A percentile compares a stretch with the other conserved stretches of the same genome.
Conservation (phyloP, 2,888 invertebrate genomes). For the Tenthredo mesomela region DNA sequence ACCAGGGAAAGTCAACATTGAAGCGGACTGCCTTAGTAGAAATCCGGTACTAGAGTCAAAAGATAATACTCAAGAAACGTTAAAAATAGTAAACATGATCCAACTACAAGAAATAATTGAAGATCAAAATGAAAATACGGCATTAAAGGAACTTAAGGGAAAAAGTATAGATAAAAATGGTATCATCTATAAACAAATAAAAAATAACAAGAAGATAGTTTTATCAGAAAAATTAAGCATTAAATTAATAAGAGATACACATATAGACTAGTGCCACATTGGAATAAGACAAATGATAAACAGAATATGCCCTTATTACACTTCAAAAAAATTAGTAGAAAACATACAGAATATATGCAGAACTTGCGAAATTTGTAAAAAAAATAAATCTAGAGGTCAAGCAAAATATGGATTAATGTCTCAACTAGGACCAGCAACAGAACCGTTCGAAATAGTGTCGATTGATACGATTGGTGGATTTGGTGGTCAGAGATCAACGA, state of each 20-base stretch:
- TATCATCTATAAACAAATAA: slow-evolving; percentile 57
- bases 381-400: slow-evolving; percentile 66
- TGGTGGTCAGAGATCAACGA: slow-evolving; percentile 63
- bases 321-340: slow-evolving; percentile 57
- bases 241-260: slow-evolving; percentile 56
- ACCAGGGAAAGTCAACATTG: slow-evolving; percentile 59
- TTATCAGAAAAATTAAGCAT: slow-evolving; percentile 57
- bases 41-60: slow-evolving; percentile 58
- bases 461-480: slow-evolving; percentile 68
- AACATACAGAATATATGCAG: slow-evolving; percentile 59
- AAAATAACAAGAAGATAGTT: slow-evolving; percentile 58
- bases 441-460: slow-evolving; percentile 66
- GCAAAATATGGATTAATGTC: slow-evolving; percentile 61
- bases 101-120: slow-evolving; percentile 54
- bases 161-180: slow-evolving; percentile 56
- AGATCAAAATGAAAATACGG: slow-evolving; percentile 56
- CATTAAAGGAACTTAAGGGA: slow-evolving; percentile 39
- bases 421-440: slow-evolving; percentile 41
- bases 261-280: slow-evolving; percentile 56
- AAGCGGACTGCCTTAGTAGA: slow-evolving; percentile 58
- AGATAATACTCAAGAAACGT: slow-evolving; percentile 56
- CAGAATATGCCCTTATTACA: slow-evolving; percentile 54
- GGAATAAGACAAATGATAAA: slow-evolving; percentile 57
- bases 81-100: slow-evolving; percentile 58
- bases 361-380: slow-evolving; percentile 62